These are phyloP conservation scores for Petroica traversi DNA, from an alignment of 2,113 vertebrate species.

Conservation along the genomic window DNA sequence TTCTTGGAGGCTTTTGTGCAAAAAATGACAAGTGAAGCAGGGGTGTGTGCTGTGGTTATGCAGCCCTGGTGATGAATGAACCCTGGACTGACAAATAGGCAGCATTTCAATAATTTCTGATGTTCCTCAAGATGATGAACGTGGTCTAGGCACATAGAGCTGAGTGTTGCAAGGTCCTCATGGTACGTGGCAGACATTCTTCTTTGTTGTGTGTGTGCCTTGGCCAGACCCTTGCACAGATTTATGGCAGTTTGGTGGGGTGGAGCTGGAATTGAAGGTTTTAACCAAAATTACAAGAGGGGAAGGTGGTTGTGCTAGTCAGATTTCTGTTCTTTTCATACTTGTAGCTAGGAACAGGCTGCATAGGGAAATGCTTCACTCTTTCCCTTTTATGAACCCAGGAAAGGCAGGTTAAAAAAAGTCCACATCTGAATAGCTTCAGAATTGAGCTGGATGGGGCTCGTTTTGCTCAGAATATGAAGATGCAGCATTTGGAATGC, in stretches of 20 bases:
- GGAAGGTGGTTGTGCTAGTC: background rate
- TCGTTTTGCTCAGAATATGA: background rate
- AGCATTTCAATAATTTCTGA: background rate
- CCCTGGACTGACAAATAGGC: background rate
- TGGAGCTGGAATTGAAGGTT: background rate
- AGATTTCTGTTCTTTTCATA: background rate
- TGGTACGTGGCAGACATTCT: background rate
- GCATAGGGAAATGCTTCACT: fast-evolving
- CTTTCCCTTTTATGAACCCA: background rate
- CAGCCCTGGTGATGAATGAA: background rate
- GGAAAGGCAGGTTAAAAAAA: background rate
- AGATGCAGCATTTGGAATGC: background rate
- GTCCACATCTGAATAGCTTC: background rate
- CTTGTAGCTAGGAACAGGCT: background rate
- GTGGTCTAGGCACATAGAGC: fast-evolving
- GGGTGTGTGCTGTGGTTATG: background rate
- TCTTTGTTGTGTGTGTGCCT: background rate
- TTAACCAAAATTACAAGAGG: background rate
- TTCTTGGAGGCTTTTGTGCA: background rate
- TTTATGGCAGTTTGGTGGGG: background rate
- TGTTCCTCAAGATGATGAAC: fast-evolving
- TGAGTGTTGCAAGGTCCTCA: background rate
- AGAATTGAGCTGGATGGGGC: background rate
- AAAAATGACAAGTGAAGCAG: background rate
- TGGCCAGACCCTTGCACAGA: background rate